Evolutionary conservation across 2,888 invertebrate species (phyloP).

Genomic region (Mythimna ferrago): DNA sequence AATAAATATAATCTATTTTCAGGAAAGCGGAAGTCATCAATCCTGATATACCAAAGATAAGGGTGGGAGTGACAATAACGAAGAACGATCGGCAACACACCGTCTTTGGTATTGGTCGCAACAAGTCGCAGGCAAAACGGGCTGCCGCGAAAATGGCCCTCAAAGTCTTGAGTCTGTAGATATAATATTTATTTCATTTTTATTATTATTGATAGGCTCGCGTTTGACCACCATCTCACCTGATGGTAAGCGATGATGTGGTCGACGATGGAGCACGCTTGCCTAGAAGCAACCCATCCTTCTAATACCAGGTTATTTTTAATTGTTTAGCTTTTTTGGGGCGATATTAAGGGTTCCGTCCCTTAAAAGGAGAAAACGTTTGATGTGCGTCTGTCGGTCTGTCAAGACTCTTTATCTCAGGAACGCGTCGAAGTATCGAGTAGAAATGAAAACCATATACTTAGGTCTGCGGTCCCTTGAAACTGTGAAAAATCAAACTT

Average conservation of each 20-base stretch:
- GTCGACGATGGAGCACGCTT: too few species aligned
- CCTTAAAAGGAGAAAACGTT: too few species aligned
- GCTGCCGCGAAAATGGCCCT: conserved; percentile 95
- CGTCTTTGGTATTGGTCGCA: conserved; percentile 93
- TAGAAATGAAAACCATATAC: too few species aligned
- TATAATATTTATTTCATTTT: background rate
- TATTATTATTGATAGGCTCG: too few species aligned
- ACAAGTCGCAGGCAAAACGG: conserved; percentile 93
- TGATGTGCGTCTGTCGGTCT: too few species aligned
- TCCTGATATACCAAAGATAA: conserved; percentile 80
- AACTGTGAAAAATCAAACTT: too few species aligned
- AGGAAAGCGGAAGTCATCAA: conserved; percentile 69
- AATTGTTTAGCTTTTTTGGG: background rate
- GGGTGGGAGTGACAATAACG: conserved; percentile 92
- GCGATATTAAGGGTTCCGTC: background rate
- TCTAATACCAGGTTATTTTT: background rate
- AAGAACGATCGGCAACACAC: conserved; percentile 90
- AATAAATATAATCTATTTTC: conserved; percentile 53
- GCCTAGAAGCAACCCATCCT: background rate
- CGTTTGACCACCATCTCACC: too few species aligned
- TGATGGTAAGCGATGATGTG: too few species aligned
- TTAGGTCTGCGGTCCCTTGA: too few species aligned
- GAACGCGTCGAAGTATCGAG: too few species aligned
- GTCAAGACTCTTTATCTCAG: too few species aligned
- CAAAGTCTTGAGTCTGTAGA: conserved; percentile 81